Percentiles rank a stretch among this genome's conserved stretches.
Evolutionary conservation across 2,888 invertebrate genomes (phyloP).

Genomic region (Andrena praecox): DNA sequence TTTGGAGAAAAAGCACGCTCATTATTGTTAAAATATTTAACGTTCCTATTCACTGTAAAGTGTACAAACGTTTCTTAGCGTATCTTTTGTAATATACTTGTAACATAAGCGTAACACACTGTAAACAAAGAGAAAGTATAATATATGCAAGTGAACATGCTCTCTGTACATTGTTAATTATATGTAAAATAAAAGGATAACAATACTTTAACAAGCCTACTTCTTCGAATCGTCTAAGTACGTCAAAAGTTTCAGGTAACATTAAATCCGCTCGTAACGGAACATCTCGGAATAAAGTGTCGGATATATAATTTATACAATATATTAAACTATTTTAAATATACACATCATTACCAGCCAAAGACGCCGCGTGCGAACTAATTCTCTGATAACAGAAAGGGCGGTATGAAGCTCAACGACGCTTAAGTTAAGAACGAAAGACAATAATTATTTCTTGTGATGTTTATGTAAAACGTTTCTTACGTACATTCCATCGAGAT

Average conservation of each 20-base stretch:
- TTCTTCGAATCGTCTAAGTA: neutral
- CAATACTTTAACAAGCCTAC: neutral
- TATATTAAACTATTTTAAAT: constrained; percentile 26
- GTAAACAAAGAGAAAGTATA: constrained; percentile 43
- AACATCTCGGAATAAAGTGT: constrained; percentile 5
- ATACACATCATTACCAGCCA: neutral
- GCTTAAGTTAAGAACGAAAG: neutral
- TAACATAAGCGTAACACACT: constrained; percentile 48
- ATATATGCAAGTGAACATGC: constrained; percentile 39
- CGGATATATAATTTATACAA: constrained; percentile 22
- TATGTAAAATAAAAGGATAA: constrained; percentile 26
- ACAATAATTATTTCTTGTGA: neutral
- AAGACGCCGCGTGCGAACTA: no score
- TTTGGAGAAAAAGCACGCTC: constrained; percentile 11
- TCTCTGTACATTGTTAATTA: constrained; percentile 32
- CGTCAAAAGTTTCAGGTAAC: neutral
- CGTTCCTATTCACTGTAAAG: constrained; percentile 62
- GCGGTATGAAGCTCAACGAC: neutral
- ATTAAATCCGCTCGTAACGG: neutral
- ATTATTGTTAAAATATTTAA: constrained; percentile 56
- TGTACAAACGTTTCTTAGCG: constrained; percentile 40
- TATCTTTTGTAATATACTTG: constrained; percentile 52
- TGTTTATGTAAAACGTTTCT: neutral
- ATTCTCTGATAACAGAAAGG: neutral
- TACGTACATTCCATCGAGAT: no score